Conservation (phyloP, 2,113 vertebrate species). For the Semnornis frantzii region DNA sequence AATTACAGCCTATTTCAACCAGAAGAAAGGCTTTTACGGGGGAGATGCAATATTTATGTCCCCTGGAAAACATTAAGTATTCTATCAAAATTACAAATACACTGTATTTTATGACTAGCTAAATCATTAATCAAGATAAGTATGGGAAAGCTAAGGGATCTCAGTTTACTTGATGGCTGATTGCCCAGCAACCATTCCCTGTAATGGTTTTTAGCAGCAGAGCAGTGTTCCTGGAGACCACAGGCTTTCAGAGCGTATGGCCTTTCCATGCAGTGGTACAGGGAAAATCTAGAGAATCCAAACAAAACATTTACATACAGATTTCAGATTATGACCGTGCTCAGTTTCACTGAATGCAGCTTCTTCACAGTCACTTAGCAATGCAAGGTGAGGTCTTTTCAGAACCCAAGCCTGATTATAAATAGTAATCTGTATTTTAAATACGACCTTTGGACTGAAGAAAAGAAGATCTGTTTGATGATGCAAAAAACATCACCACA, state of each 20-base stretch:
- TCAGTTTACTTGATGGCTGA: conserved; percentile 69
- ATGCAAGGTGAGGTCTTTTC: not conserved
- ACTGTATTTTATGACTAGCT: conserved; percentile 73
- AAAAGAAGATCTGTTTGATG: too few relatives aligned
- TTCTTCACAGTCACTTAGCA: not conserved
- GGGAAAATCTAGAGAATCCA: conserved; percentile 11
- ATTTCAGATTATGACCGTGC: not conserved
- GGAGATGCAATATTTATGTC: conserved; percentile 62
- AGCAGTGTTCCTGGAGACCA: not conserved
- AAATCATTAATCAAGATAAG: conserved; percentile 80
- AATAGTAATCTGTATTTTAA: not conserved
- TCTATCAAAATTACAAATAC: conserved; percentile 71
- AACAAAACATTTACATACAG: not conserved
- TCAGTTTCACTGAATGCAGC: not conserved
- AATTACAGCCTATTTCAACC: not conserved
- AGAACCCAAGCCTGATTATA: not conserved
- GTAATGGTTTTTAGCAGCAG: conserved; percentile 44
- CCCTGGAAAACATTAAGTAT: conserved; percentile 64
- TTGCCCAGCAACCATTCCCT: conserved; percentile 77
- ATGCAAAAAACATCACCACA: not conserved
- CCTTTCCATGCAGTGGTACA: not conserved
- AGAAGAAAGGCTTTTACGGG: not conserved
- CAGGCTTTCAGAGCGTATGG: conserved; percentile 8
- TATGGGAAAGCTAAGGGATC: conserved; percentile 65
- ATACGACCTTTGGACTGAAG: not conserved